Base-by-base conservation (phyloP, 2,797 vertebrate species). In the Phrynocephalus guinanensis region DNA sequence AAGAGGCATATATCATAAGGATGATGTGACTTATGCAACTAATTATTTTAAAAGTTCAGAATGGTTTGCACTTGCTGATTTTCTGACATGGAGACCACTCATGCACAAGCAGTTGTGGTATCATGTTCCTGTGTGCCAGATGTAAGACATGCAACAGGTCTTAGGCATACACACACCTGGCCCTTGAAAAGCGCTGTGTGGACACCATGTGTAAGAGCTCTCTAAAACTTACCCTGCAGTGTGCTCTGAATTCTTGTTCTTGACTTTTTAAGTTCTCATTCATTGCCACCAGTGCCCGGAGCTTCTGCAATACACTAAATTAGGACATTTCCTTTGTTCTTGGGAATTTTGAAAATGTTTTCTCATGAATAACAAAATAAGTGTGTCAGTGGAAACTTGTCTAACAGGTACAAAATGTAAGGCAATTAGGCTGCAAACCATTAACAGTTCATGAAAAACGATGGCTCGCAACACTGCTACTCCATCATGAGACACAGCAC, bases 231-330 rank as follows among this genome's bases (percentile, higher is more conserved):
- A 99, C 99, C 85, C 97, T 97, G 94, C 99, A 99, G 85, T 99
- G 98, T 28, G 97, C 96, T 89, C 98, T 98, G 93, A 99, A 99
- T 80, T 98, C 97, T 91, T 98, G 98, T 90, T 99, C 99, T 93
- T 99, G 98, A 85, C 97, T 97, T 95, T 99, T 99, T 60, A 99
- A 97, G 92, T 95, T 98, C 93, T 99, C 98, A 86, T 99, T 99
- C 98, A 98, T 98, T 24, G 97, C 97, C 60, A 99, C 99, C 86
- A 99, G 95, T 5, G 97, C 96, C 90, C 97, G 97, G 78, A 99
- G 96, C 92, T 97, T 98, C 95, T 98, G 98, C 48, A 99, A 96
- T 86, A 98, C 15, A 79, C 98, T 99, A 96, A 88, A 92, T 22
- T 90, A 79, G 24, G 88, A 72, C 0, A 10, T 52, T 16, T 63